Evolutionary conservation across 2,113 vertebrate species (phyloP).

Genomic region (Mesitornis unicolor): DNA sequence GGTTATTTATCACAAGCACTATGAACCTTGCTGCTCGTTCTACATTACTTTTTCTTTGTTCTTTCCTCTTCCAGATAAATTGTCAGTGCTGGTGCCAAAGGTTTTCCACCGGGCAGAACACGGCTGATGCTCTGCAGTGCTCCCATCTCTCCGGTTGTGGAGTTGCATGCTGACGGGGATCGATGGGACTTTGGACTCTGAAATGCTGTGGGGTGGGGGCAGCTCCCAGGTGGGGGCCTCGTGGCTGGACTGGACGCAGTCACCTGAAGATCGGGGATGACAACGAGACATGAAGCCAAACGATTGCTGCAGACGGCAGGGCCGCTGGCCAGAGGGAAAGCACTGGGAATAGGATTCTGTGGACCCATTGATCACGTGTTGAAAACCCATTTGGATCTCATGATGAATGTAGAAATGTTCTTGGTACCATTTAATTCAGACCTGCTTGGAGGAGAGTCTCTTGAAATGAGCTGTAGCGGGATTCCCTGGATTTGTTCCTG

Average conservation of each 20-base stretch:
- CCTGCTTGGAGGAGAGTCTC: conserved; percentile 53
- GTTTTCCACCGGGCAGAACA: conserved; percentile 39
- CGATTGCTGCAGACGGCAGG: conserved; percentile 1
- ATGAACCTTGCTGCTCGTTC: neutral
- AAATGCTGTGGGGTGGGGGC: neutral
- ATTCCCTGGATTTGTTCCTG: conserved; percentile 58
- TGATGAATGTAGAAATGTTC: conserved; percentile 64
- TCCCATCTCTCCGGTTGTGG: conserved; percentile 18
- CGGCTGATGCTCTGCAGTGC: conserved; percentile 48
- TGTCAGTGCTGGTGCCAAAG: conserved; percentile 46
- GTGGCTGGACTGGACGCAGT: neutral
- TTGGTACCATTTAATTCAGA: conserved; percentile 49
- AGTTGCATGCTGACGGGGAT: neutral
- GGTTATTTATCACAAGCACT: neutral
- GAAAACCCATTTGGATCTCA: conserved; percentile 65
- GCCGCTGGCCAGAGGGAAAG: neutral
- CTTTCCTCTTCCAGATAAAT: conserved; percentile 48
- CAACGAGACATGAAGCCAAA: neutral
- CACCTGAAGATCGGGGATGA: neutral
- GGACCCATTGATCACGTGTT: conserved; percentile 28
- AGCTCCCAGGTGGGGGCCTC: neutral
- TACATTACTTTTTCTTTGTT: neutral
- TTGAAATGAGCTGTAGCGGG: conserved; percentile 49
- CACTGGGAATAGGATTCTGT: conserved; percentile 53
- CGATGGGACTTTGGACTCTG: conserved; percentile 38